Evolutionary conservation across 2,888 invertebrate genomes (phyloP).

Genomic region (Labia minor): DNA sequence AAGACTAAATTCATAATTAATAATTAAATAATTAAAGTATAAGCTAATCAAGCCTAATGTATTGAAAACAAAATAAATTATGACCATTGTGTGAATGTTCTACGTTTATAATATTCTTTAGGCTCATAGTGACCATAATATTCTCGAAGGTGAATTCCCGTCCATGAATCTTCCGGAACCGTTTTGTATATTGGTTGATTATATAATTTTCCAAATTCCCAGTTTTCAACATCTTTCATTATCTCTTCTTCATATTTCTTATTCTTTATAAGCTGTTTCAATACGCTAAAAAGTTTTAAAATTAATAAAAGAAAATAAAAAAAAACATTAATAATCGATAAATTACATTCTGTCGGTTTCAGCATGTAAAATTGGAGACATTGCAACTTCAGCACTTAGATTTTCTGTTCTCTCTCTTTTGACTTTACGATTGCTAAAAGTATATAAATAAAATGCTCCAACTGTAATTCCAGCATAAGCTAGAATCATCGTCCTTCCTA

Average conservation of each 20-base stretch:
- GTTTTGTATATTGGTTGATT: neutral
- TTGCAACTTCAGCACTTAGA: neutral
- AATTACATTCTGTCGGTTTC: neutral
- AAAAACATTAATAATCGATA: too few relatives aligned
- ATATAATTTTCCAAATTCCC: neutral
- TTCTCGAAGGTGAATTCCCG: neutral
- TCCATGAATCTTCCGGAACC: neutral
- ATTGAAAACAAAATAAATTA: too few relatives aligned
- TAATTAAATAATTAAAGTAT: too few relatives aligned
- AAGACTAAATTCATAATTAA: too few relatives aligned
- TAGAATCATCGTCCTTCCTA: neutral
- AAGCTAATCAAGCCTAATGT: too few relatives aligned
- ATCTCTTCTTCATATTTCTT: neutral
- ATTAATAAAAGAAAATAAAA: neutral
- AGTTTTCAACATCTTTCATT: neutral
- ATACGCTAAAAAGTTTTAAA: neutral
- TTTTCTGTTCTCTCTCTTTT: neutral
- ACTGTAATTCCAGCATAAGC: neutral
- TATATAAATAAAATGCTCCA: neutral
- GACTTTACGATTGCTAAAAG: neutral
- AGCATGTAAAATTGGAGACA: neutral
- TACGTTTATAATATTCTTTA: too few relatives aligned
- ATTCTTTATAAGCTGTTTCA: neutral
- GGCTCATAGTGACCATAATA: neutral
- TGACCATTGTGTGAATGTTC: too few relatives aligned